Evolutionary conservation across 2,888 invertebrate species (phyloP).

Genomic region (Pammene aurita): DNA sequence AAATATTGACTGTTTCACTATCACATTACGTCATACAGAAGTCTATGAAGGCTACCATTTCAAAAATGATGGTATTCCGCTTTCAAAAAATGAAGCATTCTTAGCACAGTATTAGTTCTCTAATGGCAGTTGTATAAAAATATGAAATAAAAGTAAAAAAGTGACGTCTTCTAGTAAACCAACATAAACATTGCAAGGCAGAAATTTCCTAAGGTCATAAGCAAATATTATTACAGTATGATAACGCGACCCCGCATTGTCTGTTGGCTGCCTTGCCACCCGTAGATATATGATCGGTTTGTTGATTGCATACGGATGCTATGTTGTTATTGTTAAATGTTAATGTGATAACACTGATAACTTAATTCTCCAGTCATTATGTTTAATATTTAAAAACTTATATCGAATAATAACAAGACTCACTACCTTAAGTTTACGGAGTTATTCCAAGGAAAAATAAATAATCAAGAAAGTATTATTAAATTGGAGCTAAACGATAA

Average conservation of each 20-base stretch:
- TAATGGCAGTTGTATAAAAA: too few species aligned
- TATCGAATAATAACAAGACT: constrained; percentile 25
- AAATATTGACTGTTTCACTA: constrained; percentile 79
- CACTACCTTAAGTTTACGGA: constrained; percentile 6
- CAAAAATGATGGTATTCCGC: constrained; percentile 21
- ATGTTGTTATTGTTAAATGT: constrained; percentile 38
- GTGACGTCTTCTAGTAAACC: not conserved
- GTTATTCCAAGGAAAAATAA: constrained; percentile 11
- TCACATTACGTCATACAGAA: constrained; percentile 73
- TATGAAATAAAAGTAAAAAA: constrained; percentile 12
- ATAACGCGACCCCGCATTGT: constrained; percentile 74
- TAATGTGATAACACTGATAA: constrained; percentile 28
- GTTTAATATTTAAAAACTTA: constrained; percentile 15
- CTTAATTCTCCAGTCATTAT: constrained; percentile 17
- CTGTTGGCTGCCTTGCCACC: constrained; percentile 45
- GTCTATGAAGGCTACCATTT: constrained; percentile 47
- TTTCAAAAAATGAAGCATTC: not conserved
- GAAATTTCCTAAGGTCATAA: constrained; percentile 65
- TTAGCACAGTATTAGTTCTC: not conserved
- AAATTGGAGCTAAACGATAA: constrained; percentile 36
- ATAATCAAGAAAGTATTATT: constrained; percentile 21
- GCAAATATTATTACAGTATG: constrained; percentile 65
- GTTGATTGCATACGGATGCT: constrained; percentile 47
- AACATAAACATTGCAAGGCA: constrained; percentile 40
- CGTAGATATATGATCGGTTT: constrained; percentile 41